phyloP scores from a whole-genome alignment of 2,797 vertebrate genomes.

The Sebastes cheni region DNA sequence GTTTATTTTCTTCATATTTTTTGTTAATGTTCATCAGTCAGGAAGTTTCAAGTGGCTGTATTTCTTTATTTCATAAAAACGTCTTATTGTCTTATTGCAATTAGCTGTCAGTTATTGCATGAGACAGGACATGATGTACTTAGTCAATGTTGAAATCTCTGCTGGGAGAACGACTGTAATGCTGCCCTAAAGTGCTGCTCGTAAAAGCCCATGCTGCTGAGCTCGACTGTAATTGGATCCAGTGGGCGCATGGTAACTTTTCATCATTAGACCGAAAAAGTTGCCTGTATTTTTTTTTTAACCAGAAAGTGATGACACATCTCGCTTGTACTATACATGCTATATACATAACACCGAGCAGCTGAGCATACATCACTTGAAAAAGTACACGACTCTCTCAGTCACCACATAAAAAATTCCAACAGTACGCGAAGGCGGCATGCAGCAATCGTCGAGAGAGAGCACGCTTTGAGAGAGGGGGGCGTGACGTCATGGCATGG shows the following conservation, averaged over 20 bases:
- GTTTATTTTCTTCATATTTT: background rate
- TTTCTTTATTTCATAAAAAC: background rate
- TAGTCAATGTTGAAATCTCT: background rate
- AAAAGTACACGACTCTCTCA: background rate
- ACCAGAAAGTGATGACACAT: background rate
- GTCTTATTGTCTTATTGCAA: background rate
- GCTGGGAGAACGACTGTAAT: background rate
- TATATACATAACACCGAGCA: no score
- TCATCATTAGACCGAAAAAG: accelerated
- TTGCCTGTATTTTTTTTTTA: background rate
- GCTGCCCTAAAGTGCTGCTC: background rate
- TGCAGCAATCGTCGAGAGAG: background rate
- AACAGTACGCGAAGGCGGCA: constrained; percentile 26
- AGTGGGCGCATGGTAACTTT: background rate
- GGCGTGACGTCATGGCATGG: constrained; percentile 77
- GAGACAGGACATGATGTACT: constrained; percentile 19
- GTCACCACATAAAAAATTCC: accelerated
- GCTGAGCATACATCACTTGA: no score
- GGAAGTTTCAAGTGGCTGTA: background rate
- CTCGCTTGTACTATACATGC: background rate
- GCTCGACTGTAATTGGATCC: background rate
- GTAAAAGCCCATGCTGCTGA: background rate
- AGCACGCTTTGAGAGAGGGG: constrained; percentile 1
- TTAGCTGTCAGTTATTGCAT: background rate
- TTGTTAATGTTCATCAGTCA: background rate